These are phyloP conservation scores for Eretmocerus hayati DNA, from an alignment of 2,888 invertebrate genomes.

Conservation along the genomic window DNA sequence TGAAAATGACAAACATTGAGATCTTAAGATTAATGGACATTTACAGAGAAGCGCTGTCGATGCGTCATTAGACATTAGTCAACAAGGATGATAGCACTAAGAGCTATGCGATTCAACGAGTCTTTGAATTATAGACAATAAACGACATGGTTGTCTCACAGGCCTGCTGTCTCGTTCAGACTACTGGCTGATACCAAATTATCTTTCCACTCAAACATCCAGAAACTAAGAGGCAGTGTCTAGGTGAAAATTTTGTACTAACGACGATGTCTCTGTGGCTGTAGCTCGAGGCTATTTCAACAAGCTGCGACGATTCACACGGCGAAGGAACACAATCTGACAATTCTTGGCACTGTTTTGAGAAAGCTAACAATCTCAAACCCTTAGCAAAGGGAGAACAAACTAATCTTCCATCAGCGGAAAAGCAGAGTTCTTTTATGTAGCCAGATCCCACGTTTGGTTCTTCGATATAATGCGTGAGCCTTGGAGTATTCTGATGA, in stretches of 20 bases:
- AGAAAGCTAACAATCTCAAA: slow-evolving; percentile 75
- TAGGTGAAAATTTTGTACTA: slow-evolving; percentile 84
- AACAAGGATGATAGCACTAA: too few species aligned
- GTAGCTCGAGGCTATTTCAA: slow-evolving; percentile 62
- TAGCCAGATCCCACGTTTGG: slow-evolving; percentile 84
- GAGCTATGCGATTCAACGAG: too few species aligned
- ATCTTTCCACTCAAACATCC: slow-evolving; percentile 86
- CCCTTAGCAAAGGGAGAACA: slow-evolving; percentile 87
- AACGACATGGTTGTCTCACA: too few species aligned
- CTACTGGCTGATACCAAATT: slow-evolving; percentile 78
- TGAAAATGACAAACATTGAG: too few species aligned
- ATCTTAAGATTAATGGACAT: too few species aligned
- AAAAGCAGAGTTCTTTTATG: slow-evolving; percentile 89
- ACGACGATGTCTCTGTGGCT: slow-evolving; percentile 80
- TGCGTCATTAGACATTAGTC: too few species aligned
- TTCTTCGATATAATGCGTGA: slow-evolving; percentile 79
- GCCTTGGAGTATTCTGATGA: slow-evolving; percentile 65
- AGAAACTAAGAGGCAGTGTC: slow-evolving; percentile 77
- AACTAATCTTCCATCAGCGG: slow-evolving; percentile 80
- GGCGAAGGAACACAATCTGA: slow-evolving; percentile 58
- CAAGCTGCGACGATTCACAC: slow-evolving; percentile 49
- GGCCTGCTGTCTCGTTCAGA: too few species aligned
- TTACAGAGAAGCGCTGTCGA: too few species aligned
- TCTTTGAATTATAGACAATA: too few species aligned
- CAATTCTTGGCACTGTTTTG: slow-evolving; percentile 69